Base-by-base conservation (phyloP, 2,888 invertebrate genomes). In the Blomia tropicalis region DNA sequence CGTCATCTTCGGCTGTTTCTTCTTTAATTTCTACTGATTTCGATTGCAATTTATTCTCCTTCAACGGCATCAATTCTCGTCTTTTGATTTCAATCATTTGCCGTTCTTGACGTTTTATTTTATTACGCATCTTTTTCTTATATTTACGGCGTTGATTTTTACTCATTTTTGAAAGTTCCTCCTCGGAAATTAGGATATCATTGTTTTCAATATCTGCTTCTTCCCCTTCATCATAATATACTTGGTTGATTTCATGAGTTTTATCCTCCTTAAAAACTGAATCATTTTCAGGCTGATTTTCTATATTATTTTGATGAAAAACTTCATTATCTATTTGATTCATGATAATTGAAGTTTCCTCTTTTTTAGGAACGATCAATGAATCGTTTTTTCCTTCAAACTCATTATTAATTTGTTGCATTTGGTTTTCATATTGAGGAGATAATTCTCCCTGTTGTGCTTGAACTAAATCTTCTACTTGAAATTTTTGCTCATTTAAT, bases 221-320 rank as follows among this genome's bases (percentile, higher is more conserved):
- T 41, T 58, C 43, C 17, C 43, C 43, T 58, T 58, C 58, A 22
- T 58, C 43, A 11, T 14, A n/a, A n/a, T n/a, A n/a, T n/a, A 22
- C 23, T 25, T 14, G 7, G 4, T 32, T 32, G 41, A 41, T 41
- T 41, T 41, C n/a, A n/a, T n/a, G n/a, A n/a, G n/a, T n/a, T n/a
- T n/a, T n/a, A n/a, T n/a, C n/a, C n/a, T n/a, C n/a, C 2, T 19
- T 3, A 41, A 41, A 41, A 41, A 41, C 5, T 41, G 2, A 41
- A 41, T 41, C 41, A 41, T 41, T 41, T 32, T 32, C 32, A 7
- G 32, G 14, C 14, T 32, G 32, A 32, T 32, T 32, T 41, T 41
- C n/a, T n/a, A n/a, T n/a, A n/a, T n/a, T n/a, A n/a, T n/a, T n/a
- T n/a, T n/a, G n/a, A n/a, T n/a, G n/a, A n/a, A n/a, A n/a, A n/a